Evolutionary conservation across 2,797 vertebrate species (phyloP).

Genomic region (Paratrypauchen microcephalus): DNA sequence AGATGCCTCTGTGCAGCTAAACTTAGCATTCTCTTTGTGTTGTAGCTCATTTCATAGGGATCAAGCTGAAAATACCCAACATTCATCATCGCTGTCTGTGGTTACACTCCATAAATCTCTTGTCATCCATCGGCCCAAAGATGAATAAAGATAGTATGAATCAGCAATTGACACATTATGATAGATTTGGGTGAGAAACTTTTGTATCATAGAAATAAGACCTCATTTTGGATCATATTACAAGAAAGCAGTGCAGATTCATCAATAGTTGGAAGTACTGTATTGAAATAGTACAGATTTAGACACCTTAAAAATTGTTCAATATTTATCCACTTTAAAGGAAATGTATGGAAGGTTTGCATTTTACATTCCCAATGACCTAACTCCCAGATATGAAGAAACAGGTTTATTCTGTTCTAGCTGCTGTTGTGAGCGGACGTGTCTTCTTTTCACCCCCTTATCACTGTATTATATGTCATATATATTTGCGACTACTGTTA

Average conservation of each 20-base stretch:
- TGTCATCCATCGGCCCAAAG: constrained; percentile 5
- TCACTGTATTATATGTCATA: too few species aligned
- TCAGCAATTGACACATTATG: constrained; percentile 7
- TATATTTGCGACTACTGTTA: too few species aligned
- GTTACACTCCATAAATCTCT: constrained; percentile 16
- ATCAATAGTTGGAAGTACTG: neutral
- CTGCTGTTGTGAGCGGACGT: too few species aligned
- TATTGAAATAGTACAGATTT: neutral
- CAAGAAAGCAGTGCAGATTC: neutral
- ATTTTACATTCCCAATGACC: too few species aligned
- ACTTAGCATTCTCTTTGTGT: neutral
- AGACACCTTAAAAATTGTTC: neutral
- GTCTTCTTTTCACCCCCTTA: too few species aligned
- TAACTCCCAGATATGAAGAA: too few species aligned
- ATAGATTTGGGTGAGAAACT: constrained; percentile 2
- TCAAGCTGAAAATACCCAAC: constrained; percentile 7
- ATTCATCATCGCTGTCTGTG: constrained; percentile 15
- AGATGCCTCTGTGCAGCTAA: neutral
- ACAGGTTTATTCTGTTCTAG: too few species aligned
- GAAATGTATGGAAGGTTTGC: too few species aligned
- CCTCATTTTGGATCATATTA: neutral
- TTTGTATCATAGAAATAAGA: constrained; percentile 1
- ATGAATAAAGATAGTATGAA: constrained; percentile 10
- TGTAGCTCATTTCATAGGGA: constrained; percentile 7
- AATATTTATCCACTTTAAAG: too few species aligned